Base-by-base conservation (phyloP, 2,113 vertebrate genomes). In the Microcebus griseorufus region DNA sequence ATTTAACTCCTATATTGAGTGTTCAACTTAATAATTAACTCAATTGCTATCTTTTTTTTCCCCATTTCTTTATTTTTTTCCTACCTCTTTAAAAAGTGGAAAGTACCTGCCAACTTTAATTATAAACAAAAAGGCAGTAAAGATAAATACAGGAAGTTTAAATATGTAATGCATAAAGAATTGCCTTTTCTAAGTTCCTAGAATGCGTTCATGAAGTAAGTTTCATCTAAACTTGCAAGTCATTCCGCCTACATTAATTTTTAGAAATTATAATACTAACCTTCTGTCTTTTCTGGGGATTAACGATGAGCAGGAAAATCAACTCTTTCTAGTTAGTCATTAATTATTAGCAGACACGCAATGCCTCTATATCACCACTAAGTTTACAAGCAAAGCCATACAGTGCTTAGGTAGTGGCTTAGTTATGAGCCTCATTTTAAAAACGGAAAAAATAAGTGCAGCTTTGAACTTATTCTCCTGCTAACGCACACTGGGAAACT, bases 331-430 rank as follows among this genome's bases (percentile, higher is more conserved):
- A 51, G 85, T 5, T 13, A 94, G 67, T 96, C 95, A 97, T 96
- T 3, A 0, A 53, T 97, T 98, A 96, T 96, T 84, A 97, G 87
- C 94, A 97, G 98, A 94, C 91, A 96, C 95, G 75, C 39, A 88
- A 92, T 97, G 93, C 72, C 96, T 98, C 96, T 97, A 97, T 94
- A 96, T 96, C 98, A 97, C 96, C 91, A 80, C 94, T 97, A 98
- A 98, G 95, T 96, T 96, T 60, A 97, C 88, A 97, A 95, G 92
- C 90, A 97, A 94, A 95, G 22, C 76, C 94, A 95, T 86, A 1
- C 93, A 97, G 98, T 97, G 78, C 32, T 9, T 58, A 92, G 94
- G 94, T 94, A 96, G 69, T 73, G 69, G 88, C 97, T 98, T 98
- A 98, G 83, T 97, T 94, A 96, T 97, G 96, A 93, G 94, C 75